Evolutionary conservation across 2,113 vertebrate genomes (phyloP), one percentile per base, ranked within the genome.

Genomic region (Oryzias celebensis): DNA sequence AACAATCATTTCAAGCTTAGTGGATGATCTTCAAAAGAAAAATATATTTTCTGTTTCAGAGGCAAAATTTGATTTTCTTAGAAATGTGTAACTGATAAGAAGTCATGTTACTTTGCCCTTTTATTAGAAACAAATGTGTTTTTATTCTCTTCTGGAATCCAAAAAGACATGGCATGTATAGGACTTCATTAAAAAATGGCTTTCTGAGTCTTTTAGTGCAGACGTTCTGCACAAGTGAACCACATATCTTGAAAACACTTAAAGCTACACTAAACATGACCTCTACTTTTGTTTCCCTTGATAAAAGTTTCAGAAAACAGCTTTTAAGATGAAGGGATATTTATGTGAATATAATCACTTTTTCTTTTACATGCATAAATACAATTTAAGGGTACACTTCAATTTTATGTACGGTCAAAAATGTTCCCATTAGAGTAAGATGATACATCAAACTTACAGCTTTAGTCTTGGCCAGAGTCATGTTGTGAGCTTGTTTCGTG

Each of bases 401-500:
- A 18, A 31, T 36, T 64, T 71, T 14, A 36, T 14, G n/a, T 5
- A 28, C 4, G 0, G 26, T 36, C 26, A 1, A 53, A 0, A 48
- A 14, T 16, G 7, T 26, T 10, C 41, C 5, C 8, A 50, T 13
- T 23, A 42, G 20, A 26, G 7, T 6, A 5, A 14, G 1, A 7
- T 6, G 13, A 18, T 2, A 52, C 52, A 60, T 60, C 13, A n/a
- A 10, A 94, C 96, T 94, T 84, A 99, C 97, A 23, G 95, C 91
- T 93, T 94, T 98, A 52, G 88, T 91, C 86, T 94, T 95, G 41
- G 92, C 93, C 67, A 96, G 73, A 52, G 93, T 95, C 74, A 94
- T 95, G 77, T 96, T 95, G 46, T 94, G 94, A 0, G 96, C 97
- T 85, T 99, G 97, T 59, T 94, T 98, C 63, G 93, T 98, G 31